Conservation (phyloP, 2,888 invertebrate genomes). For the Allophyes oxyacanthae region DNA sequence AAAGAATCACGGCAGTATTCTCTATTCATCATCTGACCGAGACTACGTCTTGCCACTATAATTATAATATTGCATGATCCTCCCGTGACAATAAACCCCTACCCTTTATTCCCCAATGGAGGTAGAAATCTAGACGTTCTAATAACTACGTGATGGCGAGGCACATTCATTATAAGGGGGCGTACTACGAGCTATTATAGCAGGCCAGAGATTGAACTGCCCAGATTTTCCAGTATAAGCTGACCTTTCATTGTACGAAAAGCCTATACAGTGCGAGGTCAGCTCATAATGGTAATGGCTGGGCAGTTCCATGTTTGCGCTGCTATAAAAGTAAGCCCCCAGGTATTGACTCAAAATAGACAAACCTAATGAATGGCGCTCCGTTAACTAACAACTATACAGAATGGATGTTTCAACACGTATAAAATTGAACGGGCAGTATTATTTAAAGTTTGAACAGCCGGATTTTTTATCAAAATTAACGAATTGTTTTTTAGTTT, state of each 20-base stretch:
- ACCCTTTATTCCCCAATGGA: slow-evolving; percentile 28
- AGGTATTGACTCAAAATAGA: not conserved
- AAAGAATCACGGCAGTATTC: no score
- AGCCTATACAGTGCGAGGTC: no score
- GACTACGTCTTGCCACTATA: slow-evolving; percentile 28
- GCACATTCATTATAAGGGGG: slow-evolving; percentile 11
- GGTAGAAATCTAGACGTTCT: slow-evolving; percentile 18
- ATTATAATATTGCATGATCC: not conserved
- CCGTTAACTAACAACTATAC: not conserved
- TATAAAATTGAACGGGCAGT: slow-evolving; percentile 5
- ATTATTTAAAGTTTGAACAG: slow-evolving; percentile 14
- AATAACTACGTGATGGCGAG: no score
- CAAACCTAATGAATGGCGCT: slow-evolving; percentile 7
- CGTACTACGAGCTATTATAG: no score
- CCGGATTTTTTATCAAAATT: not conserved
- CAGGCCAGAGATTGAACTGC: no score
- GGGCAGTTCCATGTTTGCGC: no score
- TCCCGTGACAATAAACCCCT: not conserved
- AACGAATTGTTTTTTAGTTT: no score
- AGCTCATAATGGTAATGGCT: no score
- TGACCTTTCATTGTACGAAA: no score
- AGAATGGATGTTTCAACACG: no score
- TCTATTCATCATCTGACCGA: slow-evolving; percentile 1
- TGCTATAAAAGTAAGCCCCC: no score
- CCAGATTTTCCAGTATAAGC: no score